Evolutionary conservation across 1,140 invertebrate genomes (phyloP).

Genomic region (Brachionus koreanus): DNA sequence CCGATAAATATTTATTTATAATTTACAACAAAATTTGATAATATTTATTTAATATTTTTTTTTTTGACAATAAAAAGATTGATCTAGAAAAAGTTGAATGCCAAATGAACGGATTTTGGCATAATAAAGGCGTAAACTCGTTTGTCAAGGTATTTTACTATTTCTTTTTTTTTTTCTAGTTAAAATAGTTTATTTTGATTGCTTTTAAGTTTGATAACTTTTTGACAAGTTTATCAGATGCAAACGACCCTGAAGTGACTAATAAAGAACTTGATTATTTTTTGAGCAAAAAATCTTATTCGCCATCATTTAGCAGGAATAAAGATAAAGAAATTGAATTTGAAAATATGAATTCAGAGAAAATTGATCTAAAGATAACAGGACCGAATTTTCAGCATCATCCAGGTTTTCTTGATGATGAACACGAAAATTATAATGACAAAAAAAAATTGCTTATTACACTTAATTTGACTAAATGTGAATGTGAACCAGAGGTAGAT

Average conservation of each 20-base stretch:
- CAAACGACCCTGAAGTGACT: neutral
- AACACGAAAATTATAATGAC: neutral
- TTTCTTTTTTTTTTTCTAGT: neutral
- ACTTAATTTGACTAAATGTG: conserved; percentile 1
- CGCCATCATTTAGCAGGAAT: neutral
- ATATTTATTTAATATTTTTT: neutral
- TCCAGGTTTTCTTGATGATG: neutral
- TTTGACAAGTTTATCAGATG: neutral
- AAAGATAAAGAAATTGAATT: neutral
- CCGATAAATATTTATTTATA: neutral
- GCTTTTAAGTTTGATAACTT: neutral
- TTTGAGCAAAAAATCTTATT: neutral
- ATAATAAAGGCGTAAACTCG: neutral
- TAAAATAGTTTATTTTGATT: neutral
- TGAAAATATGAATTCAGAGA: neutral
- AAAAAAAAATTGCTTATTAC: neutral
- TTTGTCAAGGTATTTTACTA: neutral
- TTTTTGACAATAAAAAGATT: conserved; percentile 7
- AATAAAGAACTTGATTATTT: neutral
- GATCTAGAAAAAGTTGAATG: neutral
- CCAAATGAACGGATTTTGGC: conserved; percentile 26
- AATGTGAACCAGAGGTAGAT: neutral
- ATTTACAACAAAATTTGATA: conserved; percentile 18
- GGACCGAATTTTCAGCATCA: neutral
- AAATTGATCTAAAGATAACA: neutral